Base-by-base conservation (phyloP, 2,888 invertebrate genomes). In the Tiliacea aurago region DNA sequence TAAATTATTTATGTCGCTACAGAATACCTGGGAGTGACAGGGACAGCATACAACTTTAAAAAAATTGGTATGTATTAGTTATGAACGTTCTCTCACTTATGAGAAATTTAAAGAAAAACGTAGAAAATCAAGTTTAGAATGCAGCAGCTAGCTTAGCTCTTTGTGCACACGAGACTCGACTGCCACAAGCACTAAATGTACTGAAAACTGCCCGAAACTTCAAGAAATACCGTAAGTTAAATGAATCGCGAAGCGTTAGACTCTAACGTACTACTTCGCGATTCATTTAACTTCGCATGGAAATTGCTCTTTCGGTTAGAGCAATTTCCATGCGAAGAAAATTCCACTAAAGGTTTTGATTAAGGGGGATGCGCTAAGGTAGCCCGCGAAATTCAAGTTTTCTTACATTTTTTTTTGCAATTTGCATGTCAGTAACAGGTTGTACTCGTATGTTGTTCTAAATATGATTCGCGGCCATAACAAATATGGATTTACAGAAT, bases 181-280 rank as follows among this genome's bases (percentile, higher is more conserved):
- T 47, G 51, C 51, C 18, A 47, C 11, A 49, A 41, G 23, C 41
- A 49, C 41, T 53, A 28, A 23, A 45, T 20, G 10, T 18, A 23
- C 28, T 33, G 28, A 70, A 73, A 77, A 45, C 47, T 61, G 15
- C 43, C 37, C 5, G 9, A 3, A 70, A 70, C 49, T 76, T 47
- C 15, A 0, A 45, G 33, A 55, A 76, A 70, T 49, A 23, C 0
- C 13, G 37, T 49, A 55, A 76, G 18, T 62, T 70, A n/a, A 76
- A 68, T 68, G 53, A 61, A 56, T 37, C 61, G 13, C 20, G 9
- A 10, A 49, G 20, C 37, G 47, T 4, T 18, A 5, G 28, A 28
- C 28, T 28, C 28, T 1, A 28, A 28, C 28, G n/a, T n/a, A n/a
- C n/a, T n/a, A n/a, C n/a, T n/a, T n/a, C n/a, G 28, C 28, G 28